Conservation (phyloP, 2,888 invertebrate species). For the Ischnus inquisitorius region DNA sequence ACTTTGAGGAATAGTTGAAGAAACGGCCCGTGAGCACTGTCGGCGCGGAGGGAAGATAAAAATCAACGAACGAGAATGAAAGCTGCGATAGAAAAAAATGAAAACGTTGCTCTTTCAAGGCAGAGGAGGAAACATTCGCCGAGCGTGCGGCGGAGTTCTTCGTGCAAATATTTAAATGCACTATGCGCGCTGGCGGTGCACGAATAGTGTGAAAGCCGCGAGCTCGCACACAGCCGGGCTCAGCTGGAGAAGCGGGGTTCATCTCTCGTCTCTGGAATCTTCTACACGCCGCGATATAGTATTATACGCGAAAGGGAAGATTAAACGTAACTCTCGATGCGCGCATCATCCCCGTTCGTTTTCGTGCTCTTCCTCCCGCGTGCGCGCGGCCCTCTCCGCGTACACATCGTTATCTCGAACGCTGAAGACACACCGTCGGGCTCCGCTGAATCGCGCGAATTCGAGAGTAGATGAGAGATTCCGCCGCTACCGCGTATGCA, state of each 20-base stretch:
- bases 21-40: neutral
- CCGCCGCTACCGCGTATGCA: slow-evolving; percentile 21
- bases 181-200: slow-evolving; percentile 47
- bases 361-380: slow-evolving; percentile 51
- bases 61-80: slow-evolving; percentile 25
- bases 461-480: slow-evolving; percentile 17
- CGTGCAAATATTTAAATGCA: slow-evolving; percentile 72
- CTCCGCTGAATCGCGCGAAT: slow-evolving; percentile 66
- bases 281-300: slow-evolving; percentile 64
- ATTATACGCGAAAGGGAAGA: slow-evolving; percentile 62
- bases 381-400: slow-evolving; percentile 57
- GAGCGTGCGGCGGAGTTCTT: slow-evolving; percentile 52
- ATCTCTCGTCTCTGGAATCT: slow-evolving; percentile 59
- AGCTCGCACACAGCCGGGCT: slow-evolving; percentile 37
- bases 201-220: slow-evolving; percentile 50
- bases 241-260: slow-evolving; percentile 56
- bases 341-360: slow-evolving; percentile 32
- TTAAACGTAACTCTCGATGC: slow-evolving; percentile 69
- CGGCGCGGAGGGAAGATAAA: neutral
- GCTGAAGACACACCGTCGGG: slow-evolving; percentile 70
- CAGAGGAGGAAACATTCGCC: slow-evolving; percentile 17
- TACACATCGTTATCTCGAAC: slow-evolving; percentile 77
- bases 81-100: slow-evolving; percentile 50
- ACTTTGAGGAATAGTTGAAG: slow-evolving; percentile 7
- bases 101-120: slow-evolving; percentile 57